These are phyloP conservation scores for Cetoscarus ocellatus DNA, from an alignment of 2,797 vertebrate genomes.

Conservation along the genomic window DNA sequence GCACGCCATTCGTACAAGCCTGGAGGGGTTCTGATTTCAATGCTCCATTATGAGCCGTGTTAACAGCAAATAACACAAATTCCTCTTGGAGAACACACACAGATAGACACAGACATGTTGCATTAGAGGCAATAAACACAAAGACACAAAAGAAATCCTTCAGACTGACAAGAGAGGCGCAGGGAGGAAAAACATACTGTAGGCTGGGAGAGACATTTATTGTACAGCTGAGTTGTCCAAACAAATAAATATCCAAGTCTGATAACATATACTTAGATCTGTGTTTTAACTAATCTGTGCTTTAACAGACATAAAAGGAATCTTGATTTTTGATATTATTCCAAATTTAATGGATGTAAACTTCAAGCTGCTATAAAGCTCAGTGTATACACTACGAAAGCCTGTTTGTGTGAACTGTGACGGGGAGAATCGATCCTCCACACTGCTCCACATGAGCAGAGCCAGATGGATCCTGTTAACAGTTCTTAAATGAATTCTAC, in stretches of 20 bases:
- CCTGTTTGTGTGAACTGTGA: slow-evolving; percentile 79
- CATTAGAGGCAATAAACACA: slow-evolving; percentile 43
- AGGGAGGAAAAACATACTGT: slow-evolving; percentile 23
- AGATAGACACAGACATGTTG: slow-evolving; percentile 39
- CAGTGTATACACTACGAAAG: slow-evolving; percentile 74
- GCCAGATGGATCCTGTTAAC: slow-evolving; percentile 83
- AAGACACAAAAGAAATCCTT: slow-evolving; percentile 60
- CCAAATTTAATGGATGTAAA: slow-evolving; percentile 34
- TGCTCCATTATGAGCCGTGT: slow-evolving; percentile 90
- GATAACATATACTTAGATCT: too few relatives aligned
- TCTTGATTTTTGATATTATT: too few relatives aligned
- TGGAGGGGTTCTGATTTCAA: slow-evolving; percentile 85
- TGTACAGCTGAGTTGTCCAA: slow-evolving; percentile 26
- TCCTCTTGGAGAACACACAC: slow-evolving; percentile 80
- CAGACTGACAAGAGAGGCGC: slow-evolving; percentile 22
- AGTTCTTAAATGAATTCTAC: slow-evolving; percentile 75
- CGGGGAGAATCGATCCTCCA: slow-evolving; percentile 77
- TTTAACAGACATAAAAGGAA: too few relatives aligned
- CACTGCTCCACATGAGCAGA: slow-evolving; percentile 67
- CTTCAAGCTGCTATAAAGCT: slow-evolving; percentile 30
- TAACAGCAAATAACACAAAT: slow-evolving; percentile 92
- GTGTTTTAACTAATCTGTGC: too few relatives aligned
- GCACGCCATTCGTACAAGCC: slow-evolving; percentile 77
- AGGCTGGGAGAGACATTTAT: slow-evolving; percentile 11
- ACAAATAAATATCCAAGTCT: slow-evolving; percentile 31